Evolutionary conservation across 2,797 vertebrate genomes (phyloP).

Genomic region (Sternotherus odoratus): DNA sequence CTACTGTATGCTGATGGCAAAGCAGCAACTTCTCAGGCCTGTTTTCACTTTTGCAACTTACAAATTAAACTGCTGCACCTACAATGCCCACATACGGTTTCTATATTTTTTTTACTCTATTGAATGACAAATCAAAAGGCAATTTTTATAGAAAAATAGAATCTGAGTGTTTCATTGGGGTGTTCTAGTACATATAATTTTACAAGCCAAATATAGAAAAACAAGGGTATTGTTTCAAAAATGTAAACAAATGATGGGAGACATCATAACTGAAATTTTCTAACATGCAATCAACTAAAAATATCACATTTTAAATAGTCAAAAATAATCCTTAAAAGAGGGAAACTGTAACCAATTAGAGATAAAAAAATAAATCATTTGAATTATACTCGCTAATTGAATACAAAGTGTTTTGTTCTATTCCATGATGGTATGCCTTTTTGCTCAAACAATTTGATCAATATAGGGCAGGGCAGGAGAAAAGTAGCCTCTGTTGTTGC

Average conservation of each 20-base stretch:
- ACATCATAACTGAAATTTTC: neutral
- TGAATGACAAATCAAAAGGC: neutral
- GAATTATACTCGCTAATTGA: neutral
- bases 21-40: neutral
- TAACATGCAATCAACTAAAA: neutral
- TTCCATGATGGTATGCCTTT: neutral
- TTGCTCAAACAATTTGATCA: neutral
- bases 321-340: neutral
- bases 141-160: neutral
- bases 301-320: neutral
- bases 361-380: neutral
- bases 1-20: neutral
- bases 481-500: neutral
- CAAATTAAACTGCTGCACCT: neutral
- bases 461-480: neutral
- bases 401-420: neutral
- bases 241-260: neutral
- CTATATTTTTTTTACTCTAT: neutral
- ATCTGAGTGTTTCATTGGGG: neutral
- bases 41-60: neutral
- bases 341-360: neutral
- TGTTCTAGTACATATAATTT: neutral
- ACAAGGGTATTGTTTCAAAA: neutral
- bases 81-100: neutral
- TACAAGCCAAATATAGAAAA: neutral